These are phyloP conservation scores for Nebria salina DNA, from an alignment of 2,888 invertebrate species.

Conservation along the genomic window DNA sequence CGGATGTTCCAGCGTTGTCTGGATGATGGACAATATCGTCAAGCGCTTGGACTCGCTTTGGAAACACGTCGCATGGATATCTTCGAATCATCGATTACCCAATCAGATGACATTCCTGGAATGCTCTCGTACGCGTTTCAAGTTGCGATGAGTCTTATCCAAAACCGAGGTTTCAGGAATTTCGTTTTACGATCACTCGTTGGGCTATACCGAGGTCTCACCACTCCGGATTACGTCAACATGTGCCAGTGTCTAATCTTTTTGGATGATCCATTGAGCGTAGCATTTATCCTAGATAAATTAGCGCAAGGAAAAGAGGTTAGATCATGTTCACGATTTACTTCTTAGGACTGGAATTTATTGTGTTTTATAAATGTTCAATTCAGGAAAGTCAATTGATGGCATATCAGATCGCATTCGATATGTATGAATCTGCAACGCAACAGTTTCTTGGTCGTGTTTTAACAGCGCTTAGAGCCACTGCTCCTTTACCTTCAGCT, in stretches of 20 bases:
- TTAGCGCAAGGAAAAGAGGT: conserved; percentile 80
- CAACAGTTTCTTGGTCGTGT: conserved; percentile 95
- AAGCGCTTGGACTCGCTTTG: conserved; percentile 94
- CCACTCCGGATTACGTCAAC: conserved; percentile 95
- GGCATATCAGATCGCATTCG: conserved; percentile 99
- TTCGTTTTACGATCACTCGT: conserved; percentile 90
- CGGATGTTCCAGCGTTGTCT: conserved; percentile 97
- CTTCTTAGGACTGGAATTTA: not conserved
- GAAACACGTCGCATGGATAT: conserved; percentile 98
- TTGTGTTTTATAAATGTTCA: conserved; percentile 8
- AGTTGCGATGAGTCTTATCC: conserved; percentile 95
- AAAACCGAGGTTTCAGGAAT: conserved; percentile 92
- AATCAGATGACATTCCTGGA: conserved; percentile 87
- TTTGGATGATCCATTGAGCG: conserved; percentile 91
- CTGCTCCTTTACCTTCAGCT: conserved; percentile 83
- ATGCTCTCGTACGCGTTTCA: conserved; percentile 96
- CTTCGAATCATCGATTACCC: conserved; percentile 90
- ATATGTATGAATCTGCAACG: conserved; percentile 98
- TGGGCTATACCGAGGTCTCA: conserved; percentile 86
- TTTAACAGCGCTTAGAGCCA: conserved; percentile 81
- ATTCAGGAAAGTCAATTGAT: conserved; percentile 83
- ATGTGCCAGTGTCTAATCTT: conserved; percentile 99
- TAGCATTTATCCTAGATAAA: conserved; percentile 92
- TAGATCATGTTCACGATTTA: not conserved
- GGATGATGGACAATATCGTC: conserved; percentile 93